These are phyloP conservation scores for Panulirus ornatus DNA, from an alignment of 1,140 invertebrate genomes.

Conservation along the genomic window DNA sequence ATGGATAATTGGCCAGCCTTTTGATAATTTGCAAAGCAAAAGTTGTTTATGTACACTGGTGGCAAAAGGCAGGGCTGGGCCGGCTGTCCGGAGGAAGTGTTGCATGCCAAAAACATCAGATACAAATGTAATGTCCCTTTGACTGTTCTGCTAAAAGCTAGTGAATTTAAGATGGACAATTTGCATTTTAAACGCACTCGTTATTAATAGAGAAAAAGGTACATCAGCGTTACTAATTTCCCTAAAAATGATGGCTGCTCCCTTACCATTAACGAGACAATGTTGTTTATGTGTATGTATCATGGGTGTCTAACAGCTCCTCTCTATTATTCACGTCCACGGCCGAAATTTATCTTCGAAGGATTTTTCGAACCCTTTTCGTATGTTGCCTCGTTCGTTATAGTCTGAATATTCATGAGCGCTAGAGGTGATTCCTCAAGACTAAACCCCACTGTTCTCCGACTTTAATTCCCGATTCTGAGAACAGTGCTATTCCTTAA, in stretches of 20 bases:
- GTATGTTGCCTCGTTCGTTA: no score
- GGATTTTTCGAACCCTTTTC: no score
- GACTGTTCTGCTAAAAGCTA: constrained; percentile 47
- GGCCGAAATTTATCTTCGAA: background rate
- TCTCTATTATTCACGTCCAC: background rate
- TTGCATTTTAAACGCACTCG: constrained; percentile 28
- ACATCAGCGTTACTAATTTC: background rate
- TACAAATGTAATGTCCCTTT: background rate
- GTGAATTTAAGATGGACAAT: constrained; percentile 39
- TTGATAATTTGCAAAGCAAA: constrained; percentile 39
- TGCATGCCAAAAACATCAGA: background rate
- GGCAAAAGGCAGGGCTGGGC: no score
- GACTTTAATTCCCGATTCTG: no score
- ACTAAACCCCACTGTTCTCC: no score
- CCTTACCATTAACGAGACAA: background rate
- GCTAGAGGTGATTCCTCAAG: no score
- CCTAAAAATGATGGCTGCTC: background rate
- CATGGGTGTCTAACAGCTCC: background rate
- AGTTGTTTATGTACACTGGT: constrained; percentile 29
- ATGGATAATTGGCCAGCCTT: constrained; percentile 7
- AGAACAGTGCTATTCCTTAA: no score
- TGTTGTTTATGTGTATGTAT: background rate
- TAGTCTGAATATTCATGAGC: no score
- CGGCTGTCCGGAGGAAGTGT: background rate
- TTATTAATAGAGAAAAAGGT: background rate